Evolutionary conservation across 2,888 invertebrate species (phyloP).

Genomic region (Drosophila flavopinicola): DNA sequence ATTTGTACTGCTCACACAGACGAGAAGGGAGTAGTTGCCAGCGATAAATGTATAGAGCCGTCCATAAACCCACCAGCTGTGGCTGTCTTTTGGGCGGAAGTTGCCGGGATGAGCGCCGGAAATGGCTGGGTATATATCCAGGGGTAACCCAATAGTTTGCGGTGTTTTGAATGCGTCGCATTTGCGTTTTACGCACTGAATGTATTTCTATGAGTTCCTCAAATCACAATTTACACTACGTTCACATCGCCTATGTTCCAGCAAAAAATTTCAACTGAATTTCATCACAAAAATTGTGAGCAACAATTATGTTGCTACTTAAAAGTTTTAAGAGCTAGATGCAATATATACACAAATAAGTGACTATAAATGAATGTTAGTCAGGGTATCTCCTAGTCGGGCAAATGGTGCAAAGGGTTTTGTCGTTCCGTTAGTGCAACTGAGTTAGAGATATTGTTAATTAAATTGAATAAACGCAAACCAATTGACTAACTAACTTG

Average conservation of each 20-base stretch:
- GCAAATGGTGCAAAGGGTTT: too few species aligned
- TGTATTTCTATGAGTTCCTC: conserved; percentile 49
- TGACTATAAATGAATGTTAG: too few species aligned
- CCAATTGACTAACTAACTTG: too few species aligned
- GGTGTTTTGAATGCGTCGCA: conserved; percentile 63
- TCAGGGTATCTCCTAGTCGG: too few species aligned
- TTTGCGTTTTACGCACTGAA: conserved; percentile 63
- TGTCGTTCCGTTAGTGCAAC: too few species aligned
- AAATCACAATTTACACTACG: conserved; percentile 29
- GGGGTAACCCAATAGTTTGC: conserved; percentile 63
- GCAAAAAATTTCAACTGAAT: not conserved
- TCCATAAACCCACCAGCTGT: conserved; percentile 48
- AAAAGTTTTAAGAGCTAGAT: not conserved
- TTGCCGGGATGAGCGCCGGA: conserved; percentile 54
- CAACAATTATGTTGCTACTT: not conserved
- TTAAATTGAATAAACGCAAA: too few species aligned
- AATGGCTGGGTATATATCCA: conserved; percentile 65
- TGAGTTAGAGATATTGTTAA: too few species aligned
- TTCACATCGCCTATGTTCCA: conserved; percentile 12
- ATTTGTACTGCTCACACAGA: conserved; percentile 8
- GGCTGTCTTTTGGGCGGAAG: conserved; percentile 49
- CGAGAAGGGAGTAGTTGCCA: not conserved
- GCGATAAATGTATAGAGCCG: conserved; percentile 12
- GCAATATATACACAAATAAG: too few species aligned
- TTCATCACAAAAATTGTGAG: too few species aligned